Evolutionary conservation across 2,888 invertebrate species (phyloP).

Genomic region (Sylvicola fuscatus): DNA sequence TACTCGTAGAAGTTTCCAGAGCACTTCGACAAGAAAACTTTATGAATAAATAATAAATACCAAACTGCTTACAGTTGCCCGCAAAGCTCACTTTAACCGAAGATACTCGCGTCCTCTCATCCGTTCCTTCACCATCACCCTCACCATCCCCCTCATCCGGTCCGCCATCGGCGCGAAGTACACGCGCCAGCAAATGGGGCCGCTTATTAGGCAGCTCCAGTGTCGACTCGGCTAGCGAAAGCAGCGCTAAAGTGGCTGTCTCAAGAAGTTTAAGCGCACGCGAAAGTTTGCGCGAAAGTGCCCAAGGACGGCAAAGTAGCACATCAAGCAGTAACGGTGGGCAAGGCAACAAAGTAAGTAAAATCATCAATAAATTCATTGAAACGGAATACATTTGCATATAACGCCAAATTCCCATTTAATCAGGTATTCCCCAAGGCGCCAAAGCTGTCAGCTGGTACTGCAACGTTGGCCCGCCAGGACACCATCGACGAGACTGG

Average conservation of each 20-base stretch:
- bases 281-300: constrained; percentile 26
- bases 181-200: constrained; percentile 54
- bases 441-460: constrained; percentile 38
- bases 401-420: too few relatives aligned
- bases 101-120: constrained; percentile 23
- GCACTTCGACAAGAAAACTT: too few relatives aligned
- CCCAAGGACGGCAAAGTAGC: constrained; percentile 25
- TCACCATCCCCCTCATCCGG: constrained; percentile 27
- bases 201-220: constrained; percentile 60
- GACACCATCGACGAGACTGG: constrained; percentile 61
- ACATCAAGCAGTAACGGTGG: constrained; percentile 28
- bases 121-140: constrained; percentile 24
- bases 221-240: constrained; percentile 49
- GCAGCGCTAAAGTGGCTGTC: constrained; percentile 31
- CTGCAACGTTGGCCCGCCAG: constrained; percentile 35
- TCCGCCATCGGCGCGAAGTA: constrained; percentile 31
- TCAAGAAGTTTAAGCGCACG: constrained; percentile 36
- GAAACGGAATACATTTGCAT: constrained; percentile 6
- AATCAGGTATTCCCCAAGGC: constrained; percentile 52
- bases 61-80: constrained; percentile 16
- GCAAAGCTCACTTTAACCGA: constrained; percentile 27
- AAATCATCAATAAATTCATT: not conserved
- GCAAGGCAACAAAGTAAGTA: constrained; percentile 28
- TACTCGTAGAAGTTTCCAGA: too few relatives aligned
- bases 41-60: not conserved